Evolutionary conservation across 2,113 vertebrate species (phyloP).

Genomic region (Strix uralensis): DNA sequence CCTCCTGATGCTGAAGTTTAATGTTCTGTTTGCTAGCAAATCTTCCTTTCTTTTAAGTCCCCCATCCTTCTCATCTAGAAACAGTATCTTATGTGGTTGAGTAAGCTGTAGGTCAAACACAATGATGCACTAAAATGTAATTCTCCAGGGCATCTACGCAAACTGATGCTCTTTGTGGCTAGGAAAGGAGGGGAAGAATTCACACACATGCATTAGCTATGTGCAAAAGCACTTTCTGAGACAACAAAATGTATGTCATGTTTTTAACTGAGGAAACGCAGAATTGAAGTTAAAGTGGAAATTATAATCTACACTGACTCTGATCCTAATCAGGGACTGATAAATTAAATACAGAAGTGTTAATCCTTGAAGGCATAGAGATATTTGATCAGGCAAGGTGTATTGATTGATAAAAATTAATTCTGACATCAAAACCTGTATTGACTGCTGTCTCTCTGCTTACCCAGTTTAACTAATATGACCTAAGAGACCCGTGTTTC

Average conservation of each 20-base stretch:
- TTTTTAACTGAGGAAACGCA: not conserved
- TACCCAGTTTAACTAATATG: not conserved
- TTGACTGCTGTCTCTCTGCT: not conserved
- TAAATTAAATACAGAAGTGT: not conserved
- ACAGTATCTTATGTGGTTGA: not conserved
- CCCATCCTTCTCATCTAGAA: not conserved
- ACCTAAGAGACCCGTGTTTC: not conserved
- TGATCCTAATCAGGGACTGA: not conserved
- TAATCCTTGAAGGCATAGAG: not conserved
- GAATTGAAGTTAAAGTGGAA: not conserved
- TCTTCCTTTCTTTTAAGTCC: not conserved
- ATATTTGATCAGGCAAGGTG: not conserved
- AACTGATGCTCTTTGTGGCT: not conserved
- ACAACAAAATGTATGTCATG: fast-evolving
- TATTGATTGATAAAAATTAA: slow-evolving; percentile 23
- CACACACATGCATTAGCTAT: not conserved
- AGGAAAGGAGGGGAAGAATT: not conserved
- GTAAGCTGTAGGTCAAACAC: not conserved
- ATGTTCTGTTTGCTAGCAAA: not conserved
- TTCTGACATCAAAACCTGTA: slow-evolving; percentile 6
- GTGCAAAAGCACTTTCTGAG: not conserved
- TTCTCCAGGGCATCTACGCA: not conserved
- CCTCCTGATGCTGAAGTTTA: not conserved
- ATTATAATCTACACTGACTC: not conserved
- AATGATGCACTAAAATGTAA: not conserved